phyloP scores from a whole-genome alignment of 2,888 invertebrate species.

The Drosophila cyrtoloma region DNA sequence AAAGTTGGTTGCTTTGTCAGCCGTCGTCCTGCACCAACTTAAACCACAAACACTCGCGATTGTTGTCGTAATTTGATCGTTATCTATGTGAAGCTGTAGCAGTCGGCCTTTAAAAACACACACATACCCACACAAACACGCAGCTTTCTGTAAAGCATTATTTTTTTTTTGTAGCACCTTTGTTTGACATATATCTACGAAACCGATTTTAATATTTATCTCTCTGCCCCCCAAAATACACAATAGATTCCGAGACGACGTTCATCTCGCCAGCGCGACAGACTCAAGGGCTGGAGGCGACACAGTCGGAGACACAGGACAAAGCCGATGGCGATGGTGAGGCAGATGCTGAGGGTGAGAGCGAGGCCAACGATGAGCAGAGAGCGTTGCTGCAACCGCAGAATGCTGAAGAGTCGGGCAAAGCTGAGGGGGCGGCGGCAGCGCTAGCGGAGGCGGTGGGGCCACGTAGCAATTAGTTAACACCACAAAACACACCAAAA shows the following conservation, averaged over 20 bases:
- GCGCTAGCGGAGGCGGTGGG: constrained; percentile 47
- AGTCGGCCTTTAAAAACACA: constrained; percentile 31
- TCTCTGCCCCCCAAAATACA: constrained; percentile 4
- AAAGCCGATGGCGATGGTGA: constrained; percentile 75
- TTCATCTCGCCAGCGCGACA: constrained; percentile 83
- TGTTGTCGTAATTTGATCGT: constrained; percentile 6
- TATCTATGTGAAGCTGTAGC: constrained; percentile 40
- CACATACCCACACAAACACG: constrained; percentile 26
- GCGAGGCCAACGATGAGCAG: constrained; percentile 84
- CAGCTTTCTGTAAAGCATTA: constrained; percentile 71
- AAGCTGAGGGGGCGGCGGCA: constrained; percentile 39
- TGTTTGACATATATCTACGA: neutral
- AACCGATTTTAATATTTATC: constrained; percentile 21
- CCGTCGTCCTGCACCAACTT: constrained; percentile 30
- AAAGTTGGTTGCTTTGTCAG: constrained; percentile 31
- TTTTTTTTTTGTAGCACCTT: constrained; percentile 36
- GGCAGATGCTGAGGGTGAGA: constrained; percentile 64
- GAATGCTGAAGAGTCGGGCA: constrained; percentile 34
- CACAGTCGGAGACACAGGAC: constrained; percentile 30
- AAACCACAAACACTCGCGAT: neutral
- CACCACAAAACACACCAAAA: constrained; percentile 55
- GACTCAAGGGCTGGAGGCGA: constrained; percentile 64
- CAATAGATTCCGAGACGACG: constrained; percentile 85
- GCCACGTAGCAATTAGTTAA: constrained; percentile 84
- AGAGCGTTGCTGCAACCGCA: constrained; percentile 81